Base-by-base conservation (phyloP, 2,797 vertebrate genomes). In the Dicrostonyx torquatus region DNA sequence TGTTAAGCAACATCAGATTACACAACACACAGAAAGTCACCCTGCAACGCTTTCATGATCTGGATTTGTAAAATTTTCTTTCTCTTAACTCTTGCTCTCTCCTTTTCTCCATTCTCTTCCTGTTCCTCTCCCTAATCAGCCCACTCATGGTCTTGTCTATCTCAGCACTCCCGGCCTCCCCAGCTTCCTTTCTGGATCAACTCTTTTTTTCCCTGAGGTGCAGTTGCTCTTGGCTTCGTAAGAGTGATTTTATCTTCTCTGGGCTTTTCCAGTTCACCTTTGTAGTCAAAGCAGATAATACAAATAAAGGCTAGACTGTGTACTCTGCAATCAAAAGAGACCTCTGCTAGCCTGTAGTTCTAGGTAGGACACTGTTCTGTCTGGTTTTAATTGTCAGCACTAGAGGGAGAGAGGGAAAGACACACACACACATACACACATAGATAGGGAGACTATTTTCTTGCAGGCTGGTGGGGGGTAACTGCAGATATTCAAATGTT, bases 1-100 rank as follows among this genome's bases (percentile, higher is more conserved):
- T 76, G 11, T 60, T 94, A 82, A 76, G 82, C 77, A n/a, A 90
- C 76, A 24, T 89, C 82, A 64, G 45, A 73, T 92, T 83, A 34
- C 24, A 29, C 45, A 87, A 31, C 78, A 93, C 62, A 43, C 0
- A 85, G 82, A 88, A 91, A 73, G 15, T 48, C 60, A 70, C 48
- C 29, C 60, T 43, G 12, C 26, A 87, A 66, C 31, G 78, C 34
- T 70, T 89, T 43, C 85, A 3, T 40, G 45, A 80, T 80, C 73
- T 68, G 60, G 9, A 77, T 77, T 55, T 53, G 8, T 34, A 18
- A 82, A 76, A 26, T 13, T 82, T 85, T 93, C 26, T 66, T 60
- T 45, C 26, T 86, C 43, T 83, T 48, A n/a, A n/a, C 24, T 64
- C 45, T 34, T 85, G 29, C 24, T 91, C 26, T 62, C 26, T 77